phyloP scores from a whole-genome alignment of 2,113 vertebrate genomes.

The Nothocercus nigrocapillus region DNA sequence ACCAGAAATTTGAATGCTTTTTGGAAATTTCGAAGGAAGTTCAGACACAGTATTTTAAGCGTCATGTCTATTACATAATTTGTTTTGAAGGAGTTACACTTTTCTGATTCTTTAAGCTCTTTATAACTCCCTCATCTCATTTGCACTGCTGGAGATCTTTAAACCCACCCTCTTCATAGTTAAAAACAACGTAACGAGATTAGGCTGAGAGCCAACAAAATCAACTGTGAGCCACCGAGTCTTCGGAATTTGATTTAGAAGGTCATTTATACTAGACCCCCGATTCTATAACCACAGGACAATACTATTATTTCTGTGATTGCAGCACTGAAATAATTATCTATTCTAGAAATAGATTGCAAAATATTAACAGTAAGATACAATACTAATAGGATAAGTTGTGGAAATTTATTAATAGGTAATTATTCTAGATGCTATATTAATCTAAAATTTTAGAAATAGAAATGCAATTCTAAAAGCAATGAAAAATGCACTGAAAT shows the following conservation, averaged over 20 bases:
- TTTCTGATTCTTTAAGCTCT: conserved; percentile 51
- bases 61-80: background rate
- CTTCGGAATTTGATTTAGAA: conserved; percentile 59
- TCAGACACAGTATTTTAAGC: background rate
- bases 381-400: background rate
- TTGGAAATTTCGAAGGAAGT: background rate
- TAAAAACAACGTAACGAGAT: conserved; percentile 74
- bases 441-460: background rate
- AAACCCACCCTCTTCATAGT: conserved; percentile 62
- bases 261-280: conserved; percentile 46
- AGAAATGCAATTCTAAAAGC: background rate
- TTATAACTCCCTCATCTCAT: conserved; percentile 58
- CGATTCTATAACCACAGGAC: conserved; percentile 13
- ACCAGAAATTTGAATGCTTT: background rate
- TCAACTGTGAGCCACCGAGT: conserved; percentile 23
- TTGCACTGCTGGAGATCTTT: conserved; percentile 56
- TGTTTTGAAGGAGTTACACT: conserved; percentile 1
- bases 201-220: conserved; percentile 65
- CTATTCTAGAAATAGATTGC: conserved; percentile 18
- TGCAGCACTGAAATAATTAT: conserved; percentile 35
- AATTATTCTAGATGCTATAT: background rate
- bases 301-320: conserved; percentile 43
- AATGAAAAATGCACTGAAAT: background rate
- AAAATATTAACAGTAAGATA: conserved; percentile 25
- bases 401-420: background rate